Percentiles rank a stretch among this genome's conserved stretches.
Evolutionary conservation across 2,113 vertebrate species (phyloP).

Genomic region (Elephas maximus): DNA sequence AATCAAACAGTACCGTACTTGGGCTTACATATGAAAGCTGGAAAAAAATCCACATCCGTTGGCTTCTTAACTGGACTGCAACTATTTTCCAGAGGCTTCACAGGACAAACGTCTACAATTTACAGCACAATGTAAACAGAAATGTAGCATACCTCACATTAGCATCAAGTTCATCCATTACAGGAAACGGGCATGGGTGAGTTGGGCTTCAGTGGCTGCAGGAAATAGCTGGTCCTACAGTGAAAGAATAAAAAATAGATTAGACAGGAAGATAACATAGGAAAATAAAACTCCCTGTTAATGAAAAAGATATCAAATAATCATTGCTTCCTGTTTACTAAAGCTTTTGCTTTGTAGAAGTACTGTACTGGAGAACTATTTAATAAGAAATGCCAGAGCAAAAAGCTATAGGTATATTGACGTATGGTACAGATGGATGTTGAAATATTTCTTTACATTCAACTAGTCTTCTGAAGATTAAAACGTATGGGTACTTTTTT

Average conservation of each 20-base stretch:
- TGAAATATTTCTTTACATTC: not conserved
- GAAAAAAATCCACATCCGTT: not conserved
- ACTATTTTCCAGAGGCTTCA: not conserved
- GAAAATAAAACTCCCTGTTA: slow-evolving; percentile 12
- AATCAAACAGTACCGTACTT: not conserved
- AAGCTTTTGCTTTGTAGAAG: not conserved
- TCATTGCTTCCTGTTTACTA: slow-evolving; percentile 18
- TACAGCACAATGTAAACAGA: accelerated
- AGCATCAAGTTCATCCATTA: slow-evolving; percentile 96
- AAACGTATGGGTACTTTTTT: not conserved
- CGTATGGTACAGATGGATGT: not conserved
- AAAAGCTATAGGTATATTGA: not conserved
- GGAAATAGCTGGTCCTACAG: slow-evolving; percentile 87
- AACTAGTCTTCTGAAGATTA: not conserved
- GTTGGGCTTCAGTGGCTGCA: slow-evolving; percentile 92
- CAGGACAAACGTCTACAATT: accelerated
- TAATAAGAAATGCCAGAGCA: not conserved
- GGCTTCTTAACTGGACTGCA: not conserved
- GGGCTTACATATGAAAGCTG: not conserved
- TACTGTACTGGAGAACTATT: not conserved
- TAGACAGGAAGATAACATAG: not conserved
- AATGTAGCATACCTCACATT: slow-evolving; percentile 94
- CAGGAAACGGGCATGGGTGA: slow-evolving; percentile 93
- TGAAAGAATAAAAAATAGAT: not conserved
- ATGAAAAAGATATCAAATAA: not conserved